Percentiles rank a stretch among this genome's conserved stretches.
Conservation (phyloP, 2,113 vertebrate genomes). For the Aspidoscelis tigris region DNA sequence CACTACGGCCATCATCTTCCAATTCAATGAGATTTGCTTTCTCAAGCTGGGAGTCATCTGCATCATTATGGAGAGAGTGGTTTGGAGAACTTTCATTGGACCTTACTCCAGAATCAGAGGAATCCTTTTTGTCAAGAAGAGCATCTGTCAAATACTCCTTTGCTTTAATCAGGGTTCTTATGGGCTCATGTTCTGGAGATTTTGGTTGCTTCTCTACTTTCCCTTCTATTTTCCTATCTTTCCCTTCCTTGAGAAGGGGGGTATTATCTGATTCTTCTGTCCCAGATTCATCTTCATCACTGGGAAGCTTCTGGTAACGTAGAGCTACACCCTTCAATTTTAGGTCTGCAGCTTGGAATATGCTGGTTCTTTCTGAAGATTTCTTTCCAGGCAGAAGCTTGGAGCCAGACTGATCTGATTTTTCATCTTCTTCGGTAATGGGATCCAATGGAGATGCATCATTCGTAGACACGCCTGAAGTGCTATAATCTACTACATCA, state of each 20-base stretch:
- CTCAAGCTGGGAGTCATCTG: slow-evolving; percentile 81
- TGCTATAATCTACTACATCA: slow-evolving; percentile 84
- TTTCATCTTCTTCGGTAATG: slow-evolving; percentile 97
- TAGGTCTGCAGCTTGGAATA: slow-evolving; percentile 91
- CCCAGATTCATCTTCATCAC: slow-evolving; percentile 92
- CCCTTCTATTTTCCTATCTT: slow-evolving; percentile 76
- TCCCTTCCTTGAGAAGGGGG: slow-evolving; percentile 87
- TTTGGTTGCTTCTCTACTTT: slow-evolving; percentile 70
- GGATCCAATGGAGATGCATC: slow-evolving; percentile 90
- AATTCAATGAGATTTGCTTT: slow-evolving; percentile 87
- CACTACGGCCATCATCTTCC: slow-evolving; percentile 83
- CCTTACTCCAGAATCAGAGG: slow-evolving; percentile 90
- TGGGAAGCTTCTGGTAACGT: slow-evolving; percentile 90
- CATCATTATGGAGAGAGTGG: slow-evolving; percentile 87
- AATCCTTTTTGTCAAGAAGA: slow-evolving; percentile 93
- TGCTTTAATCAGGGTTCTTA: slow-evolving; percentile 80
- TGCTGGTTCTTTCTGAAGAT: slow-evolving; percentile 80
- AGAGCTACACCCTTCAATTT: slow-evolving; percentile 85
- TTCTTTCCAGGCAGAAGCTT: slow-evolving; percentile 84
- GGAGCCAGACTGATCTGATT: slow-evolving; percentile 85
- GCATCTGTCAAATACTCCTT: slow-evolving; percentile 85
- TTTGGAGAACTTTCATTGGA: slow-evolving; percentile 91
- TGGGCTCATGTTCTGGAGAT: slow-evolving; percentile 78
- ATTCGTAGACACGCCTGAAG: slow-evolving; percentile 79
- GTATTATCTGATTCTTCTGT: slow-evolving; percentile 91